Evolutionary conservation across 2,888 invertebrate species (phyloP), one percentile per base, ranked within the genome.

Genomic region (Zygothrica quintamaculata): DNA sequence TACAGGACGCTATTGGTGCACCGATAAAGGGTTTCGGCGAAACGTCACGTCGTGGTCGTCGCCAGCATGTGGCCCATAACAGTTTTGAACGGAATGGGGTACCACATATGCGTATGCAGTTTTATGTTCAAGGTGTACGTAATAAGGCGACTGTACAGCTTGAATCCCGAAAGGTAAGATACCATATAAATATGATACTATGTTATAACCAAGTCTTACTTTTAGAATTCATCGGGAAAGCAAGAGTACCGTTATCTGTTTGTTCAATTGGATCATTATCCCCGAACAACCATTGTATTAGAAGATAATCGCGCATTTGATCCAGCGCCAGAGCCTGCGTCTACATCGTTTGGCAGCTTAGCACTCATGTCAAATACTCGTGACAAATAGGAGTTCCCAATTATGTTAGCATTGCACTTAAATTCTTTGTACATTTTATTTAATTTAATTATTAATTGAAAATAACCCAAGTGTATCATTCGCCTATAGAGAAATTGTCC

Each of bases 1-100:
- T 98, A 0, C 93, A 94, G 84, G 96, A 97, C 91, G 93, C 94
- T n/a, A 92, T 98, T 52, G 98, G 98, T n/a, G 92, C 94, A 64
- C 97, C 98, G 4, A 95, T 98, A 26, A 97, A 95, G 90, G 96
- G 96, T 1, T 96, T 94, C 90, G 98, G 98, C 0, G 97, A 98
- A 90, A 96, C 96, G 89, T 95, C 95, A 0, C 92, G 95, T 13
- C 92, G 98, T 73, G 95, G 98, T 34, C 92, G 97, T 65, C 92
- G 97, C 37, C 94, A 95, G 69, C 97, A 97, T 92, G 95, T 97
- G 36, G 95, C 95, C 71, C 96, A 97, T 91, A 92, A 93, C 40
- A 92, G 93, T 36, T 98, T 95, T 90, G 92, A 94, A 69, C 94
- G 94, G 67, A 94, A 96, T 88, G 97, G 96, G 12, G 93, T 93